Conservation (phyloP, 1,140 invertebrate species). For the Mercenaria mercenaria region DNA sequence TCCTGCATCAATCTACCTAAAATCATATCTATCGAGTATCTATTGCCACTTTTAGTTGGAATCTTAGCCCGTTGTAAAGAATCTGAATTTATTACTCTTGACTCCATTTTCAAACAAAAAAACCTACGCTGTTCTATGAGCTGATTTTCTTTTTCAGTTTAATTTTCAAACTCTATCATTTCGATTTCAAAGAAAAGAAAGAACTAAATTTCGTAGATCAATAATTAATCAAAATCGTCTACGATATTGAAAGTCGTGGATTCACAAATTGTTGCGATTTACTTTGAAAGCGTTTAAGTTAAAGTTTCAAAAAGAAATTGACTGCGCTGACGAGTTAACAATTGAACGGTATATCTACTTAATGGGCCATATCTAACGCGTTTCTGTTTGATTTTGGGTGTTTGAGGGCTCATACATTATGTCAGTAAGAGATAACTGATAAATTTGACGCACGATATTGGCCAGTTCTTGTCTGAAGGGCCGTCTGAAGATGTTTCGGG, state of each 20-base stretch:
- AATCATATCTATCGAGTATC: constrained; percentile 64
- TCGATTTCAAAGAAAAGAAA: not conserved
- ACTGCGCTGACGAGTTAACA: constrained; percentile 31
- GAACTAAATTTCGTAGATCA: not conserved
- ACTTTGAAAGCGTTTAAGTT: not conserved
- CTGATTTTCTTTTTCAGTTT: not conserved
- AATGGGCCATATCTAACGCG: constrained; percentile 41
- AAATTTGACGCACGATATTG: constrained; percentile 12
- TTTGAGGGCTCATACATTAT: not conserved
- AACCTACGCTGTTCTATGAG: not conserved
- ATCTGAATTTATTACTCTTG: not conserved
- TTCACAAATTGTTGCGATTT: constrained; percentile 7
- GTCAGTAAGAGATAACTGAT: not conserved
- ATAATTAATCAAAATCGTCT: not conserved
- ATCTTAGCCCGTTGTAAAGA: not conserved
- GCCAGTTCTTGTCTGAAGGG: not conserved
- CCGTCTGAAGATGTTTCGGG: not conserved
- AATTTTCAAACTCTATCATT: not conserved
- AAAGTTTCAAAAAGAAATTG: constrained; percentile 47
- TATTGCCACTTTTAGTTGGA: not conserved
- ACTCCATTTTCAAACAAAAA: constrained; percentile 8
- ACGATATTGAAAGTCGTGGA: not conserved
- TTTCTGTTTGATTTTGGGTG: constrained; percentile 44
- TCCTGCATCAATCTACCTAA: constrained; percentile 48
- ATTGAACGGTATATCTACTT: constrained; percentile 51